Base-by-base conservation (phyloP, 2,113 vertebrate genomes). In the Cinclus mexicanus region DNA sequence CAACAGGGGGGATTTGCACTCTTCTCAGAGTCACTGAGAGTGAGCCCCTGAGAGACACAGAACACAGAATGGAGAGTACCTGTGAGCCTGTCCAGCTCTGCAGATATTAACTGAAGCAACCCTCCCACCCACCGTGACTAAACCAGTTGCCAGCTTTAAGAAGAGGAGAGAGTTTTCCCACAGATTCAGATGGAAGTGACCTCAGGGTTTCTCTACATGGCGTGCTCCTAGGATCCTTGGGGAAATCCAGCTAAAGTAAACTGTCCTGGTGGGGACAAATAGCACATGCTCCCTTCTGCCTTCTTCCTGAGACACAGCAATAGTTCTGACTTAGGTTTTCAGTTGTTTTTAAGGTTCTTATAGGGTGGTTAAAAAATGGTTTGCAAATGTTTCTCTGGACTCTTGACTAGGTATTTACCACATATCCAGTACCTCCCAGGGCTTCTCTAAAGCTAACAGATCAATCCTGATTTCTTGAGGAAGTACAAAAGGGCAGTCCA, bases 261-360 rank as follows among this genome's bases (percentile, higher is more conserved):
- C 20, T 72, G 11, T 55, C 12, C 59, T 56, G 37, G 7, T 29
- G 12, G 12, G 10, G 18, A 6, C 13, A 64, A 0, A 0, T 41
- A 29, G 11, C 15, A 37, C 4, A 39, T 29, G 29, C 49, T 65
- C 21, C 50, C 33, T 76, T 59, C 47, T 46, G 19, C 17, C 44
- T 71, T 63, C 23, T 41, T 92, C 69, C 42, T 33, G 28, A 84
- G 17, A 16, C 4, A 26, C 13, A 78, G 5, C 14, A 61, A 59
- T 14, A 41, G 19, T 49, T 67, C 15, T 6, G 44, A n/a, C 11
- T 80, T 25, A 42, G 6, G 7, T 77, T 82, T 82, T 35, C 39
- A 44, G 14, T 28, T 74, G 18, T 18, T 65, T 39, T 56, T 57
- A 22, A 49, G 61, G 25, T 49, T 71, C 5, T 26, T 76, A 37